phyloP scores from a whole-genome alignment of 2,113 vertebrate genomes.

The Solea solea region DNA sequence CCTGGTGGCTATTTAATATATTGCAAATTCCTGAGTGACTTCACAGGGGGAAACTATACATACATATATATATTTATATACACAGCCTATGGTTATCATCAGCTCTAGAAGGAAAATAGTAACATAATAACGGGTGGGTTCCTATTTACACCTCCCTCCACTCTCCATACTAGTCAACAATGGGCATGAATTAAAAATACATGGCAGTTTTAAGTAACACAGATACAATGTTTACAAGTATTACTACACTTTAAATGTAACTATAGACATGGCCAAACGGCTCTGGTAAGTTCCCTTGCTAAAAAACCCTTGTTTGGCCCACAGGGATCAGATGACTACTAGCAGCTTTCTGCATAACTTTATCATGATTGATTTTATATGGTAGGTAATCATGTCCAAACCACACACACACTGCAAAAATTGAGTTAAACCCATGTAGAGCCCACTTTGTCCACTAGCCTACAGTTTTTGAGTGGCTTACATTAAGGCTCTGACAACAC shows the following conservation, averaged over 20 bases:
- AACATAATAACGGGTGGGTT: neutral
- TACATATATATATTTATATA: too few relatives aligned
- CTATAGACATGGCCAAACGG: constrained; percentile 7
- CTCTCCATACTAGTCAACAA: constrained; percentile 36
- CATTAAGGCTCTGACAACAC: too few relatives aligned
- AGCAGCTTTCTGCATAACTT: constrained; percentile 4
- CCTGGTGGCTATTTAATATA: too few relatives aligned
- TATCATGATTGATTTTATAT: constrained; percentile 3
- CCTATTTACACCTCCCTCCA: too few relatives aligned
- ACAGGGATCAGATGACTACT: constrained; percentile 6
- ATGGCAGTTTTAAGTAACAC: constrained; percentile 46
- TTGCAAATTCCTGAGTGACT: too few relatives aligned
- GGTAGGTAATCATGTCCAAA: neutral
- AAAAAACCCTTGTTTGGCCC: neutral
- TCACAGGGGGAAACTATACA: too few relatives aligned
- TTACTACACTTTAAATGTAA: constrained; percentile 9
- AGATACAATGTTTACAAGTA: constrained; percentile 22
- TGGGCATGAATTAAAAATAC: constrained; percentile 46
- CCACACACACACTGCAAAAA: neutral
- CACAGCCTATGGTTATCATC: too few relatives aligned
- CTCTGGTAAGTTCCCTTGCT: neutral
- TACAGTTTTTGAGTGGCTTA: neutral
- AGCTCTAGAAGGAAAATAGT: too few relatives aligned
- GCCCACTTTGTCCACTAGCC: neutral
- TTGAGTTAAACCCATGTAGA: neutral